Evolutionary conservation across 2,888 invertebrate species (phyloP), one percentile per base, ranked within the genome.

Genomic region (Pandemis heparana): DNA sequence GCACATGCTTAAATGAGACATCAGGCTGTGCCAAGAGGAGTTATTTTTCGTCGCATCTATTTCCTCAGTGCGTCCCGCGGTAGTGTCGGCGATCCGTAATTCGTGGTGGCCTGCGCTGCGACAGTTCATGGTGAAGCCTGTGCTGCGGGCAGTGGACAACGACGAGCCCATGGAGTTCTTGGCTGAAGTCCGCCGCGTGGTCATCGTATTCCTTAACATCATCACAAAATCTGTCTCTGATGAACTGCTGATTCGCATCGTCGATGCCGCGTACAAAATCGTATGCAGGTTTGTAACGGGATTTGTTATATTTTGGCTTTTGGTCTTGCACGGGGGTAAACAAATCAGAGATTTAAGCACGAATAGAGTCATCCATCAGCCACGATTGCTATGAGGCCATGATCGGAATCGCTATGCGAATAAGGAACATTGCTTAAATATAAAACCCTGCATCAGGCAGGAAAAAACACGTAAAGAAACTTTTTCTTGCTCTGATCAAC

Each of bases 131-230:
- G 87, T 95, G 38, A 87, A 92, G 0, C 96, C 96, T 0, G 95
- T 96, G 0, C 91, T 96, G 53, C 90, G 95, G 32, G 95, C 95
- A 0, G 95, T 96, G 2, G 96, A 96, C 77, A 94, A 95, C 77
- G 95, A 96, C 74, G 96, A 97, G 82, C 96, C 96, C 0, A 89
- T 97, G 78, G 96, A 97, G 79, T 96, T 96, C 84, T 87, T 97
- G 8, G 96, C 97, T 0, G 97, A 97, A 87, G 96, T 97, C 88
- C 94, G 97, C 56, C 95, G 96, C 75, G 96, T 97, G 5, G 96
- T 96, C 0, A 96, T 97, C 38, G 92, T 96, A 7, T 97, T 97
- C 81, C 94, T 96, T 10, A 96, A 96, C 79, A 92, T 96, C 9
- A 89, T 95, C 62, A 94, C 94, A 0, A 81, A 83, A 51, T 82